A percentile compares a stretch with the other conserved stretches of the same genome.
Conservation (phyloP, 1,140 invertebrate species). For the Archegozetes longisetosus region DNA sequence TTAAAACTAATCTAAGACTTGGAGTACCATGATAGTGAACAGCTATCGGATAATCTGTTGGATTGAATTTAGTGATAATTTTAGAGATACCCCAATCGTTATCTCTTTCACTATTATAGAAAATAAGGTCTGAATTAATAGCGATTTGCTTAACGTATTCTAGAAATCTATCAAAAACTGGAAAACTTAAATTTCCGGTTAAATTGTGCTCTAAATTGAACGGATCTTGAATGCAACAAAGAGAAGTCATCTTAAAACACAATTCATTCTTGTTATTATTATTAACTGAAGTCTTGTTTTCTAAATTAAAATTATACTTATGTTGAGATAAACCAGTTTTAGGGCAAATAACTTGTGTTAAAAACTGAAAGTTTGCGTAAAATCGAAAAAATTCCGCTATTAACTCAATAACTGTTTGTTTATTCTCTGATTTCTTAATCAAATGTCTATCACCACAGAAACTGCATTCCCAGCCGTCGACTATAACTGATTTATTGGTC, state of each 20-base stretch:
- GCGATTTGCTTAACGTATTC: neutral
- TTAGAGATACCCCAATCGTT: neutral
- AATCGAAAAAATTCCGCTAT: neutral
- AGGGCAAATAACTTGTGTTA: neutral
- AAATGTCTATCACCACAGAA: neutral
- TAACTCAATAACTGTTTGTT: neutral
- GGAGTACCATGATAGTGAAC: too few species aligned
- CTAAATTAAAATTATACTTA: neutral
- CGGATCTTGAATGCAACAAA: neutral
- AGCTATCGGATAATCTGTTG: neutral
- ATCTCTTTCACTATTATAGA: neutral
- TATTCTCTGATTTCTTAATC: neutral
- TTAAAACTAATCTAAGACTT: neutral
- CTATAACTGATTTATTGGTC: neutral
- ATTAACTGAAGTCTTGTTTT: too few species aligned
- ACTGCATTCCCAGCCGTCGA: neutral
- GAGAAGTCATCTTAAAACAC: neutral
- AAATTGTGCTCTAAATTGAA: neutral
- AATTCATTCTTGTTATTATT: neutral
- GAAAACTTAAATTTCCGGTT: neutral
- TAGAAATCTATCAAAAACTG: neutral
- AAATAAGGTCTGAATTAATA: neutral
- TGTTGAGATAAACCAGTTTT: neutral
- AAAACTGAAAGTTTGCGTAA: neutral
- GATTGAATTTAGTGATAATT: neutral